Evolutionary conservation across 2,113 vertebrate species (phyloP).

Genomic region (Aphyosemion australe): DNA sequence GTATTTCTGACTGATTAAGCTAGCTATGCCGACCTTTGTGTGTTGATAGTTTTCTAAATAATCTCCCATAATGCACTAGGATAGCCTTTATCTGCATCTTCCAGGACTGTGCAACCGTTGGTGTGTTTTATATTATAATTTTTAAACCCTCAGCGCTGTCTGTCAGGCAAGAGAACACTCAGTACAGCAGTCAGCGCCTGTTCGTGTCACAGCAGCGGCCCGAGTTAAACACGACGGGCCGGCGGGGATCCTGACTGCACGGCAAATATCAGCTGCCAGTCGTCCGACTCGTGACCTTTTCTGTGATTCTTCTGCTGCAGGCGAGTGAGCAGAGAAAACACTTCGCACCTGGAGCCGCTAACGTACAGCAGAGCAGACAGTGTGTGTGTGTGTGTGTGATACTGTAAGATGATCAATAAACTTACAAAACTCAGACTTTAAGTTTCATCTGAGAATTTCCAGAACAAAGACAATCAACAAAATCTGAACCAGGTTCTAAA

Average conservation of each 20-base stretch:
- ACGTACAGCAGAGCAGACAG: slow-evolving; percentile 17
- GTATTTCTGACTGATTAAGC: too few relatives aligned
- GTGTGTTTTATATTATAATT: background rate
- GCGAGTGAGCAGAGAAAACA: slow-evolving; percentile 7
- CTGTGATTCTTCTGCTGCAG: slow-evolving; percentile 4
- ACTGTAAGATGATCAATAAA: too few relatives aligned
- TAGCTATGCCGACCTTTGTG: too few relatives aligned
- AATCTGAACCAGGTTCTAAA: too few relatives aligned
- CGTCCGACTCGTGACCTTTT: slow-evolving; percentile 30
- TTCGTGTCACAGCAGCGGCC: background rate
- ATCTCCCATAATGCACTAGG: background rate
- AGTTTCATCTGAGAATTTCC: too few relatives aligned
- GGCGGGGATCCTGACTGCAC: slow-evolving; percentile 6
- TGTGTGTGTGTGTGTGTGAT: background rate
- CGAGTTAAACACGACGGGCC: background rate
- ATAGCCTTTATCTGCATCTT: background rate
- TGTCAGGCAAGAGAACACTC: slow-evolving; percentile 11
- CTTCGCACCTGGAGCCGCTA: background rate
- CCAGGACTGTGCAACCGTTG: background rate
- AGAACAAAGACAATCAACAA: too few relatives aligned
- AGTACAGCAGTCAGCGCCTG: background rate
- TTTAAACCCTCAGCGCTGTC: background rate
- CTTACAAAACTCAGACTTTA: too few relatives aligned
- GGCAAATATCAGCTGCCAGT: slow-evolving; percentile 35
- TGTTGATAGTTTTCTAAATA: too few relatives aligned